Conservation (phyloP, 2,113 vertebrate genomes). For the Tachycineta bicolor region DNA sequence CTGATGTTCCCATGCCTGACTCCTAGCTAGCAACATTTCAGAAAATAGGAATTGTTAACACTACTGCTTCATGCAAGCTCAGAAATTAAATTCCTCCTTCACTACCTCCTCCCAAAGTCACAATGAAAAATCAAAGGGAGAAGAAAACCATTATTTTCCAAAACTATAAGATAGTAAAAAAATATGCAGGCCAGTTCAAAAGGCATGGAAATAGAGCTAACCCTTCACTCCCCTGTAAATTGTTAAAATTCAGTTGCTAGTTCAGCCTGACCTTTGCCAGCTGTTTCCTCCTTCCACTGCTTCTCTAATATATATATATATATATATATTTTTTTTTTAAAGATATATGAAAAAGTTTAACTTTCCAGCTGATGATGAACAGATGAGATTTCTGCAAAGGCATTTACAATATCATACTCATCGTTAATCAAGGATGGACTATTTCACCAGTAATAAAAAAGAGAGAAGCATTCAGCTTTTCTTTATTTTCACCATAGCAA, state of each 20-base stretch:
- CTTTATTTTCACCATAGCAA: not conserved
- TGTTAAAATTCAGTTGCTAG: not conserved
- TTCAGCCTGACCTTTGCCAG: slow-evolving; percentile 17
- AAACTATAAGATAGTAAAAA: not conserved
- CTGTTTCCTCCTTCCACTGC: not conserved
- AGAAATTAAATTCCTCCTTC: not conserved
- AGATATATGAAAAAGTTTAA: not conserved
- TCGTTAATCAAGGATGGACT: not conserved
- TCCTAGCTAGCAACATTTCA: not conserved
- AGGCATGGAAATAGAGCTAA: not conserved
- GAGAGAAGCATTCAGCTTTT: not conserved
- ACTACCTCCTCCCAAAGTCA: not conserved
- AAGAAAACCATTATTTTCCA: not conserved
- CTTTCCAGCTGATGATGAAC: slow-evolving; percentile 23
- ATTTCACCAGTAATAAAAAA: slow-evolving; percentile 11
- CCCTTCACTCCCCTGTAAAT: not conserved
- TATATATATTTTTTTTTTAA: not conserved
- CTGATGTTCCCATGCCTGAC: not conserved
- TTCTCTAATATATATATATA: not conserved
- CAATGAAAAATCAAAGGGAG: not conserved
- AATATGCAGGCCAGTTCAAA: not conserved
- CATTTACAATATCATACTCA: not conserved
- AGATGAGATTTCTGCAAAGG: slow-evolving; percentile 18
- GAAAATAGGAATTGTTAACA: not conserved
- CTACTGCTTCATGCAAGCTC: not conserved